Evolutionary conservation across 1,140 invertebrate species (phyloP), one percentile per base, ranked within the genome.

Genomic region (Diorhabda sublineata): DNA sequence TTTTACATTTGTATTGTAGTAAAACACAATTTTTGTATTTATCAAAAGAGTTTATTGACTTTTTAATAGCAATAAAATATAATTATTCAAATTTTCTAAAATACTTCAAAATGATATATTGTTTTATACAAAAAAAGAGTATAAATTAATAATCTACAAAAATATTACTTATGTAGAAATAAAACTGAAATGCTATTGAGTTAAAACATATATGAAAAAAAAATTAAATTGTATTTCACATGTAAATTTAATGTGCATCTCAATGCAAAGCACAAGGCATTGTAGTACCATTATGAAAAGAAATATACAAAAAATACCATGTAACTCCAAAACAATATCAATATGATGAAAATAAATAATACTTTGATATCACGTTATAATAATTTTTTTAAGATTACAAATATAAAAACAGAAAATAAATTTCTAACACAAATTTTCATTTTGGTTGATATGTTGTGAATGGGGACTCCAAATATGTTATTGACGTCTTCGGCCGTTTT

Each of bases 261-360:
- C 66, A 68, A 62, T 72, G 66, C 69, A 68, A 73, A 73, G 69
- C 69, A 68, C 71, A 69, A 68, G 65, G 69, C 61, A 58, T 45
- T 70, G 42, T 26, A 26, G 26, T 26, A 26, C 26, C 26, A 26
- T 26, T 26, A 26, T 26, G 26, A 26, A 1, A 1, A 26, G 26
- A 26, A 26, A 26, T 26, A 26, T 26, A 26, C 26, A 26, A 26
- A 26, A 26, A 26, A 26, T 26, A 26, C 26, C 26, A 26, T 26
- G 26, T 26, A 26, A 26, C 26, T 26, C 26, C 26, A 26, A 26
- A 26, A 26, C 26, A 26, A 26, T 26, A 26, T 26, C 26, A 26
- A 26, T 26, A 26, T 26, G 26, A 26, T 26, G 26, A 26, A 26
- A 26, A 26, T 26, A 26, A 26, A 26, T 1, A 26, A 26, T 26